Percentiles rank a stretch among this genome's conserved stretches.
phyloP scores from a whole-genome alignment of 2,888 invertebrate species.

The Synanthedon andrenaeformis region DNA sequence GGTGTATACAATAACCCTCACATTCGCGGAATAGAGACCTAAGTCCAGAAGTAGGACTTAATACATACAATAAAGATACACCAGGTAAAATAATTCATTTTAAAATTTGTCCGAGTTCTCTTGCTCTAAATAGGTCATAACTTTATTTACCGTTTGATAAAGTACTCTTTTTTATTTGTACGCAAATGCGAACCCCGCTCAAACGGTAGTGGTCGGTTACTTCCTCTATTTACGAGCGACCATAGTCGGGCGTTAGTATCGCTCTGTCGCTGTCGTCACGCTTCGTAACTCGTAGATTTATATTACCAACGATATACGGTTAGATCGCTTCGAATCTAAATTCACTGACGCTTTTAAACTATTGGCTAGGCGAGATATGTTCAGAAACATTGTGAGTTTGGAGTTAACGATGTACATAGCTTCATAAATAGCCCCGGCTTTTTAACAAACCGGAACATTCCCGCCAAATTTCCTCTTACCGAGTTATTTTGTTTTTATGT shows the following conservation, averaged over 20 bases:
- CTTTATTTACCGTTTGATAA: constrained; percentile 42
- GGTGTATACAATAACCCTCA: no score
- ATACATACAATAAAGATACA: no score
- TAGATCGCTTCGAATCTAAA: constrained; percentile 4
- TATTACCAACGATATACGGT: constrained; percentile 36
- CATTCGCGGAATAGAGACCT: no score
- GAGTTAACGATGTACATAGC: not conserved
- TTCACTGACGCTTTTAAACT: constrained; percentile 3
- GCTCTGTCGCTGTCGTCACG: constrained; percentile 56
- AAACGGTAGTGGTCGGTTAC: constrained; percentile 45
- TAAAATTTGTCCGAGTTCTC: not conserved
- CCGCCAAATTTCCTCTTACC: constrained; percentile 16
- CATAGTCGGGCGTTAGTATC: constrained; percentile 50
- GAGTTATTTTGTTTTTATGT: constrained; percentile 25
- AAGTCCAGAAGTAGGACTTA: no score
- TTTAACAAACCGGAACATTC: constrained; percentile 1
- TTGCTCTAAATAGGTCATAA: not conserved
- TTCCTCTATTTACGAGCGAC: constrained; percentile 52
- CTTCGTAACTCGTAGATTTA: constrained; percentile 55
- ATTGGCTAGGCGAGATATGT: constrained; percentile 1
- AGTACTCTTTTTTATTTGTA: constrained; percentile 52
- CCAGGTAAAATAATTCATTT: not conserved
- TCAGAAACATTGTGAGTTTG: not conserved
- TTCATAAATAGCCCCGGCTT: not conserved
- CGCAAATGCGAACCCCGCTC: constrained; percentile 49